phyloP scores from a whole-genome alignment of 53 echinoderm and acorn worm species.

The Mesocentrotus franciscanus region DNA sequence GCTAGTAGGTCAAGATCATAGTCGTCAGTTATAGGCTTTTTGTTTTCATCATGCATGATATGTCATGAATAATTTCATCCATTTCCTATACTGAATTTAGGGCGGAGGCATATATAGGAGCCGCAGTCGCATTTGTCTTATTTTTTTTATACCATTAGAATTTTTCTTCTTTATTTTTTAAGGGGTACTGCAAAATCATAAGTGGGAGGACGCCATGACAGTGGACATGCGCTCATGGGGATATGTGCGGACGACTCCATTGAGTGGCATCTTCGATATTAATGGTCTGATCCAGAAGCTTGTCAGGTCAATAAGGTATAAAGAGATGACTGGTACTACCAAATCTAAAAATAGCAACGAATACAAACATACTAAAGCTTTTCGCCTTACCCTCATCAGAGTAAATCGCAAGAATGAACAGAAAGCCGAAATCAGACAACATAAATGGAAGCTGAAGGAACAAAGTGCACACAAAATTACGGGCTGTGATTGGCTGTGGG shows the following conservation, averaged over 20 bases:
- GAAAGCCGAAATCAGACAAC: too few relatives aligned
- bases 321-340: neutral
- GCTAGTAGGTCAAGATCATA: too few relatives aligned
- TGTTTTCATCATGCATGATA: too few relatives aligned
- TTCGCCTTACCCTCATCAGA: neutral
- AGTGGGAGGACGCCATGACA: conserved; percentile 97
- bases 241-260: conserved; percentile 59
- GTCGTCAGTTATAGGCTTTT: too few relatives aligned
- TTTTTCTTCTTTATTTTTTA: neutral
- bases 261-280: conserved; percentile 26
- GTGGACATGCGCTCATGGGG: conserved; percentile 91
- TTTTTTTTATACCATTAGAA: neutral
- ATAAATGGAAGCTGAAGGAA: too few relatives aligned
- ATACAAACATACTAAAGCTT: neutral
- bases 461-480: too few relatives aligned
- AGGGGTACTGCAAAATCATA: conserved; percentile 84
- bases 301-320: conserved; percentile 63
- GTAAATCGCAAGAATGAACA: too few relatives aligned
- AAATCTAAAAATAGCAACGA: too few relatives aligned
- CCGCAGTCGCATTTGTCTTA: neutral
- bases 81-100: too few relatives aligned
- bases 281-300: conserved; percentile 35
- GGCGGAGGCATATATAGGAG: too few relatives aligned
- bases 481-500: too few relatives aligned
- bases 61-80: too few relatives aligned